phyloP scores from a whole-genome alignment of 1,140 invertebrate species.

The Scaptomyza hsui region DNA sequence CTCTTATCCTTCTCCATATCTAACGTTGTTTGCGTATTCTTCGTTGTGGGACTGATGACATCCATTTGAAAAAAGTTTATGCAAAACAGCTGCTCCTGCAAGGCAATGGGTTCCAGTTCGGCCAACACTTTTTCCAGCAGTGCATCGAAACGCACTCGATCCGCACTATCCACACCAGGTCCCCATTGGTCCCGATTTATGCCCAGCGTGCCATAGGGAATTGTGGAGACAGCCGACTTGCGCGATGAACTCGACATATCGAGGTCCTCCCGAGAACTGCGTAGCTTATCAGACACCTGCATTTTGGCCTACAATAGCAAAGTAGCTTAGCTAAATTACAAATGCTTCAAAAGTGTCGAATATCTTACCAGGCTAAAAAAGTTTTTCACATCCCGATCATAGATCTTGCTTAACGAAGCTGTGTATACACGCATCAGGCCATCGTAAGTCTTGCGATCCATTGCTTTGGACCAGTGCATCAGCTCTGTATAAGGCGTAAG shows the following conservation, averaged over 20 bases:
- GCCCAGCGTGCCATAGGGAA: slow-evolving; percentile 80
- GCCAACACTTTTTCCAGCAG: slow-evolving; percentile 87
- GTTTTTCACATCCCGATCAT: slow-evolving; percentile 91
- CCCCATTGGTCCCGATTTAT: slow-evolving; percentile 82
- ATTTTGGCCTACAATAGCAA: slow-evolving; percentile 84
- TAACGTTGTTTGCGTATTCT: slow-evolving; percentile 86
- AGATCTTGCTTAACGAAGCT: slow-evolving; percentile 90
- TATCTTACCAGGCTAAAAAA: slow-evolving; percentile 89
- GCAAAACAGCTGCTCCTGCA: slow-evolving; percentile 98
- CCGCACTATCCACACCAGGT: slow-evolving; percentile 70
- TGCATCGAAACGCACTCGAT: slow-evolving; percentile 83
- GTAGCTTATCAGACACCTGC: slow-evolving; percentile 77
- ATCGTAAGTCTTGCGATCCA: slow-evolving; percentile 92
- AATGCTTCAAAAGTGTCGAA: neutral
- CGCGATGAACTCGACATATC: slow-evolving; percentile 74
- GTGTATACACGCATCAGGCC: slow-evolving; percentile 93
- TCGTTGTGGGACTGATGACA: slow-evolving; percentile 85
- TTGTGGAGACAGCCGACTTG: slow-evolving; percentile 67
- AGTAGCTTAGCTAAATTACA: neutral
- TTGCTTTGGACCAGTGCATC: slow-evolving; percentile 95
- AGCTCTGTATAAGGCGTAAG: slow-evolving; percentile 93
- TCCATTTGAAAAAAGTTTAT: slow-evolving; percentile 96
- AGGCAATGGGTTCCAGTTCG: slow-evolving; percentile 95
- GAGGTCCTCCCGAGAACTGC: slow-evolving; percentile 76
- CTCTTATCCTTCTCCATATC: slow-evolving; percentile 79